Conservation (phyloP, 2,888 invertebrate species). For the Orthosia cruda region DNA sequence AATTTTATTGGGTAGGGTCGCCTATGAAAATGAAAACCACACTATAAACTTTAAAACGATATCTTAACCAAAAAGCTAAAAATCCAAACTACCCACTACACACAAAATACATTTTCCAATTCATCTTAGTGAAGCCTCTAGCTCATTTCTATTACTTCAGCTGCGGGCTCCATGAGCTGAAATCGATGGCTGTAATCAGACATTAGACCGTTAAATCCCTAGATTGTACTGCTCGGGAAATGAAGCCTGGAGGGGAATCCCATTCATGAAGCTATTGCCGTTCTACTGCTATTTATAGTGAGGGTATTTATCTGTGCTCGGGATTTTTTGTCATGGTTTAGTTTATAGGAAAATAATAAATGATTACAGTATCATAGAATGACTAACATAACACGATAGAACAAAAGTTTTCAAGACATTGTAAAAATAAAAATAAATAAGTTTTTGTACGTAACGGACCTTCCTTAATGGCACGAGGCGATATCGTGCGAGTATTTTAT, state of each 20-base stretch:
- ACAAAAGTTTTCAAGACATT: no score
- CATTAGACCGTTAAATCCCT: slow-evolving; percentile 54
- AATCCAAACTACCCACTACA: neutral
- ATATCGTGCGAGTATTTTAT: no score
- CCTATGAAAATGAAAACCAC: no score
- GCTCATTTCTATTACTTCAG: slow-evolving; percentile 55
- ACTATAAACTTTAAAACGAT: neutral
- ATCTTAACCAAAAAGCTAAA: neutral
- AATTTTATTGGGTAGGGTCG: no score
- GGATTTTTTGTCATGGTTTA: neutral
- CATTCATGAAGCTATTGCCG: slow-evolving; percentile 7
- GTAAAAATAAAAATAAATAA: no score
- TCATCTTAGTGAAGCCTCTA: slow-evolving; percentile 36
- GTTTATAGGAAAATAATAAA: no score
- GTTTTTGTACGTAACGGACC: no score
- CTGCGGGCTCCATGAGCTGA: slow-evolving; percentile 47
- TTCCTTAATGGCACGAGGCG: no score
- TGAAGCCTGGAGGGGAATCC: slow-evolving; percentile 19
- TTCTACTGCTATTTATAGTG: slow-evolving; percentile 1
- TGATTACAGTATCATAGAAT: no score
- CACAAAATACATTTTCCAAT: slow-evolving; percentile 40
- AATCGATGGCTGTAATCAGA: slow-evolving; percentile 63
- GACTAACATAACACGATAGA: no score
- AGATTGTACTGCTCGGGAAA: slow-evolving; percentile 44
- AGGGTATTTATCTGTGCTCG: neutral